Evolutionary conservation across 2,888 invertebrate genomes (phyloP).

Genomic region (Drosophila hamatofila): DNA sequence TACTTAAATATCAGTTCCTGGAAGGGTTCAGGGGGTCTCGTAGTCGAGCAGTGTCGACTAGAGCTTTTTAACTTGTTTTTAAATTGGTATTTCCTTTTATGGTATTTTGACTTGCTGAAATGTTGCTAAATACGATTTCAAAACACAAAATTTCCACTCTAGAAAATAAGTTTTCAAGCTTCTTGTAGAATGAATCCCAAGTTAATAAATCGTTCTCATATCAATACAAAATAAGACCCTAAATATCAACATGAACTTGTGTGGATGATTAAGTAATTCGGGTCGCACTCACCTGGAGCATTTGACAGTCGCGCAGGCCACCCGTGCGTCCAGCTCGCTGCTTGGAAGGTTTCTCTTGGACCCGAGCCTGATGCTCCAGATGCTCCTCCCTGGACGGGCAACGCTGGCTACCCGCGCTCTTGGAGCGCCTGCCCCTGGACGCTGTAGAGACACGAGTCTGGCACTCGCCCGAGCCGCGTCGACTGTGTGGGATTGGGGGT

Average conservation of each 20-base stretch:
- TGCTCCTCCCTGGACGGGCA: slow-evolving; percentile 50
- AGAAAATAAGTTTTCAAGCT: too few species aligned
- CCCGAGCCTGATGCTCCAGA: too few species aligned
- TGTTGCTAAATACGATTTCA: not conserved
- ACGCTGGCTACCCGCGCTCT: slow-evolving; percentile 73
- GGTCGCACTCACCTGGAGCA: slow-evolving; percentile 68
- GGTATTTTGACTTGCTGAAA: not conserved
- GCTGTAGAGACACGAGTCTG: slow-evolving; percentile 32
- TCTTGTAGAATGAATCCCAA: too few species aligned
- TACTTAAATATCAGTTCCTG: too few species aligned
- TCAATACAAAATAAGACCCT: too few species aligned
- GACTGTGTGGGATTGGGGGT: slow-evolving; percentile 21
- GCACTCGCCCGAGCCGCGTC: slow-evolving; percentile 49
- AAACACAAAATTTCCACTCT: not conserved
- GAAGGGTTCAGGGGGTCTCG: too few species aligned
- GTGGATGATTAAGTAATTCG: too few species aligned
- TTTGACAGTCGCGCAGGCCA: slow-evolving; percentile 76
- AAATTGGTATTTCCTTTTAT: not conserved
- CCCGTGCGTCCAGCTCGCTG: slow-evolving; percentile 34
- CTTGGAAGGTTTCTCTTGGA: slow-evolving; percentile 1
- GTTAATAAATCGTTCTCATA: too few species aligned
- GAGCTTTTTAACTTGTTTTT: too few species aligned
- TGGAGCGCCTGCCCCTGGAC: slow-evolving; percentile 72
- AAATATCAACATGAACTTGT: too few species aligned
- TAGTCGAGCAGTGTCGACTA: too few species aligned